Base-by-base conservation (phyloP, 2,888 invertebrate species). In the Tenthredo livida region DNA sequence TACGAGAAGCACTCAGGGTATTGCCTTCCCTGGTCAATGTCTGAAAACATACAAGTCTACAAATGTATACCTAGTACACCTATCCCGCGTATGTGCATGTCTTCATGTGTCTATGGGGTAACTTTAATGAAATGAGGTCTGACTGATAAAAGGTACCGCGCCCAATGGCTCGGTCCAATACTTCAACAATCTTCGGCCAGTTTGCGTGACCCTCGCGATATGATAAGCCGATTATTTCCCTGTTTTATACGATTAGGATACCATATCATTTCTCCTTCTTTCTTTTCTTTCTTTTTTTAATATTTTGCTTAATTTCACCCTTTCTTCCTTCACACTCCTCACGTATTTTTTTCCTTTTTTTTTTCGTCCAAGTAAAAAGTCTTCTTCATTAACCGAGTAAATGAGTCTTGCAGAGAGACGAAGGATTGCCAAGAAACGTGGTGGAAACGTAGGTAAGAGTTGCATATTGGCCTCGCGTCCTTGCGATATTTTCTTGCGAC, bases 391-490 rank as follows among this genome's bases (percentile, higher is more conserved):
- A 83, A 70, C 83, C 9, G 61, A 50, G 83, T 33, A 83, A 83
- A 83, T 70, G 65, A 83, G 67, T 47, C 83, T 61, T 50, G 83
- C 67, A 83, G 50, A 15, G 43, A 65, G 65, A 40, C 61, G 58
- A 61, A 50, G 58, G 21, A 80, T 25, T 25, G 80, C 50, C 40
- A 37, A 80, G 75, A 37, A 37, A 43, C 37, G 78, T 17, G 37
- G 6, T 15, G 17, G 40, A 29, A 2, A 29, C 1, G 12, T 58
- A 54, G 4, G 21, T 15, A 47, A 75, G 43, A 84, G 84, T 85
- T 85, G 85, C 82, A 85, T 85, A 85, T 85, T 85, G 85, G 82
- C 70, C 50, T 85, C 85, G 85, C 85, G 85, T 85, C 33, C 72
- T 82, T 29, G 72, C 70, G 72, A 85, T 85, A 85, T 85, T 85